These are phyloP conservation scores for Timandra comae DNA, from an alignment of 2,888 invertebrate species.

Conservation along the genomic window DNA sequence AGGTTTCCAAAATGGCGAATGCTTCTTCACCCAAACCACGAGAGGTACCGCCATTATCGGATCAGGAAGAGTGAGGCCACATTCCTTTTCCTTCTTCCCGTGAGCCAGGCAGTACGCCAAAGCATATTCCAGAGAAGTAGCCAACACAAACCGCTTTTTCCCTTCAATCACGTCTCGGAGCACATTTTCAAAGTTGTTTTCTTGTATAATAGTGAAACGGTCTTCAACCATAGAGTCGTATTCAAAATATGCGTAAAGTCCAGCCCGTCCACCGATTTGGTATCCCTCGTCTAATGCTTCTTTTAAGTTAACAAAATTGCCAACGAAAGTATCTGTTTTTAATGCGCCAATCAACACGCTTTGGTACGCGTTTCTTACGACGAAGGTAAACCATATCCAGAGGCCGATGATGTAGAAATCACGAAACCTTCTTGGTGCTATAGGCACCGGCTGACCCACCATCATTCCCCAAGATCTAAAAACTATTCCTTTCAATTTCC, in stretches of 20 bases:
- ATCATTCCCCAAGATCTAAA: constrained; percentile 53
- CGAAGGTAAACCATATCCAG: constrained; percentile 61
- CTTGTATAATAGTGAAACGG: constrained; percentile 40
- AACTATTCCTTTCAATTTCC: constrained; percentile 37
- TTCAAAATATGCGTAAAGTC: constrained; percentile 48
- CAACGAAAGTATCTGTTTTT: constrained; percentile 45
- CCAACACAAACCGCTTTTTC: constrained; percentile 43
- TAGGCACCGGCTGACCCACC: constrained; percentile 48
- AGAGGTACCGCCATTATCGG: constrained; percentile 52
- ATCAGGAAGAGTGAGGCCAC: constrained; percentile 50
- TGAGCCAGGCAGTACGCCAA: constrained; percentile 43
- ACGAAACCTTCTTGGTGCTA: constrained; percentile 46
- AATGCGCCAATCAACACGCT: constrained; percentile 55
- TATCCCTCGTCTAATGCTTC: constrained; percentile 45
- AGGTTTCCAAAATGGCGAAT: constrained; percentile 41
- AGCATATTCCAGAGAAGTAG: constrained; percentile 51
- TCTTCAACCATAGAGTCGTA: constrained; percentile 44
- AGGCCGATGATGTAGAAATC: constrained; percentile 52
- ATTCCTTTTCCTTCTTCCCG: constrained; percentile 46
- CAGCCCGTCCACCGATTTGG: constrained; percentile 46
- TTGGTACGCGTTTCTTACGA: constrained; percentile 54
- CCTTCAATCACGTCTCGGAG: constrained; percentile 44
- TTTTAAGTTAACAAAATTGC: constrained; percentile 42
- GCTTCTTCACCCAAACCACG: constrained; percentile 50
- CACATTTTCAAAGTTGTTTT: constrained; percentile 40